phyloP scores from a whole-genome alignment of 2,797 vertebrate species.

The Peromyscus nudipes region DNA sequence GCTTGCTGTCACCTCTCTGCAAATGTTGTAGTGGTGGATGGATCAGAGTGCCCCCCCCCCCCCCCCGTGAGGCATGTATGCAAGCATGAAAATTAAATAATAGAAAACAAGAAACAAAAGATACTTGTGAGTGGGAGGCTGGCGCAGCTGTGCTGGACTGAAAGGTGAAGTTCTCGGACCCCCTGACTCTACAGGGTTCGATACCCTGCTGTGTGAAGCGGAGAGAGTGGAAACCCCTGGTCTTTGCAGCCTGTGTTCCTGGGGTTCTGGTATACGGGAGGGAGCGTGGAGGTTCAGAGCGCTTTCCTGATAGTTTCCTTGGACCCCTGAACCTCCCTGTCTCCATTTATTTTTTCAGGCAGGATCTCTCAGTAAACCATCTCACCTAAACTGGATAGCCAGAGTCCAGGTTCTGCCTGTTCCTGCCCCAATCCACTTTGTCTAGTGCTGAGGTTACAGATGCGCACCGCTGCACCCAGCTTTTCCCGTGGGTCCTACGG shows the following conservation, averaged over 20 bases:
- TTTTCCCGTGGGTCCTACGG: neutral
- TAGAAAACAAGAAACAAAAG: neutral
- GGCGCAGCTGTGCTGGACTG: neutral
- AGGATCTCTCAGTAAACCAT: neutral
- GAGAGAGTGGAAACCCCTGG: neutral
- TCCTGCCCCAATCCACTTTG: neutral
- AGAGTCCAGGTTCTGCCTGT: neutral
- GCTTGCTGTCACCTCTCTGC: neutral
- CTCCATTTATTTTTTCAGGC: neutral
- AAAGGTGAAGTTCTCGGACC: neutral
- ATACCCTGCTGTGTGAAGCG: too few species aligned
- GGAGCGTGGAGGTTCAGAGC: neutral
- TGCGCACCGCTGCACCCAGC: neutral
- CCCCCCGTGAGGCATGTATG: neutral
- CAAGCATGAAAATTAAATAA: neutral
- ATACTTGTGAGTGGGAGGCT: neutral
- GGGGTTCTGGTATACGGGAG: neutral
- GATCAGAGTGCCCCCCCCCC: neutral
- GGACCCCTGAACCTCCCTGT: neutral
- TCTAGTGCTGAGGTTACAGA: neutral
- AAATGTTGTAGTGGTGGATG: neutral
- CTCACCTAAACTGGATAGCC: neutral
- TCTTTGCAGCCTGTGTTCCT: neutral
- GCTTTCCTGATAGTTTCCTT: neutral
- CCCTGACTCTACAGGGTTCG: neutral